Percentiles rank a stretch among this genome's conserved stretches.
These are phyloP conservation scores for Chaetura pelagica DNA, from an alignment of 2,113 vertebrate species.

Conservation along the genomic window DNA sequence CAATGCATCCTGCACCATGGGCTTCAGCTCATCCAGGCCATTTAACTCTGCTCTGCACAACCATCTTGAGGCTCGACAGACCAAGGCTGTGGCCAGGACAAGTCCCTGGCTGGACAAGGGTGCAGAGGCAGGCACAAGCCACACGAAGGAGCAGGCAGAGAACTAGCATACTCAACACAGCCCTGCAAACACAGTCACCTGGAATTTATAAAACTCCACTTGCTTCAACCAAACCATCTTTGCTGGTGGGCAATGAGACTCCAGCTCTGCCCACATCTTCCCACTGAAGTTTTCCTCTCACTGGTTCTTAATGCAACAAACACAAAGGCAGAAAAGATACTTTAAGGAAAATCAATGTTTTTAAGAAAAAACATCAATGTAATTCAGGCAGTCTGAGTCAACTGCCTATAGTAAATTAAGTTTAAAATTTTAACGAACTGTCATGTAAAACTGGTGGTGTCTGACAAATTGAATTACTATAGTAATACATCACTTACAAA, in stretches of 20 bases:
- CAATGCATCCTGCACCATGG: accelerated
- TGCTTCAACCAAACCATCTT: background rate
- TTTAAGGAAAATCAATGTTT: conserved; percentile 75
- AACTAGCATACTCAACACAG: accelerated
- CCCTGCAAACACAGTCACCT: accelerated
- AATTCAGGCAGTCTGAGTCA: conserved; percentile 71
- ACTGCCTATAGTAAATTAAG: conserved; percentile 80
- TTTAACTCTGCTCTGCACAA: too few relatives aligned
- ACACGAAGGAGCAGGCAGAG: background rate
- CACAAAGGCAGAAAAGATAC: conserved; percentile 70
- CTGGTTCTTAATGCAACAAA: conserved; percentile 69
- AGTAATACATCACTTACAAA: conserved; percentile 81
- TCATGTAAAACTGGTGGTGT: conserved; percentile 77
- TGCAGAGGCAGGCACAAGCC: background rate
- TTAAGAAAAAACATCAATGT: conserved; percentile 75
- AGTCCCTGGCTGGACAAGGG: background rate
- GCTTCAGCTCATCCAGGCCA: background rate
- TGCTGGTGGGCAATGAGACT: background rate
- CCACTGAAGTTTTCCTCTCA: background rate
- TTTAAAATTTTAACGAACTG: conserved; percentile 81
- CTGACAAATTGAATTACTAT: conserved; percentile 84
- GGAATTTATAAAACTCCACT: background rate
- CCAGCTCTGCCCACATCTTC: background rate
- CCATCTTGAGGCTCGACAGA: too few relatives aligned
- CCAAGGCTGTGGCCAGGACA: background rate